phyloP scores from a whole-genome alignment of 2,888 invertebrate species.

The Hyles lineata region DNA sequence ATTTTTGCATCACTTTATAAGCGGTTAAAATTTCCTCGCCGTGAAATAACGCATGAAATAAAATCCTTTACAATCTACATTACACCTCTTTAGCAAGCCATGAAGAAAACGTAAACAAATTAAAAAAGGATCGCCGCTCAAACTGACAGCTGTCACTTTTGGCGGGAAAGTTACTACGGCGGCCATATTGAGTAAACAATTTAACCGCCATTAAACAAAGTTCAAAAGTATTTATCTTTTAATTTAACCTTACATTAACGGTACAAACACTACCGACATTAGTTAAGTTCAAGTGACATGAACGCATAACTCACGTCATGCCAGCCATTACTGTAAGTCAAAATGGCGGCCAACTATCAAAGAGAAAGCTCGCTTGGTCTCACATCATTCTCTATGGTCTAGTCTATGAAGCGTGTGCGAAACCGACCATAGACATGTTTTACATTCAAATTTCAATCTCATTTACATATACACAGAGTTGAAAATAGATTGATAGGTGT shows the following conservation, averaged over 20 bases:
- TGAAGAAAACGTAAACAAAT: constrained; percentile 21
- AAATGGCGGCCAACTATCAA: constrained; percentile 82
- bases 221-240: constrained; percentile 54
- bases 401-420: constrained; percentile 67
- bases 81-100: constrained; percentile 24
- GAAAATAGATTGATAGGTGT: constrained; percentile 35
- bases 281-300: constrained; percentile 75
- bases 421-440: constrained; percentile 55
- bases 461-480: constrained; percentile 43
- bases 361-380: constrained; percentile 80
- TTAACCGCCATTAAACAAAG: neutral
- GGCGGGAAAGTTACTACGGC: constrained; percentile 16
- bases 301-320: constrained; percentile 76
- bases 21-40: constrained; percentile 41
- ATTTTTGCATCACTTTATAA: constrained; percentile 70
- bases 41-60: constrained; percentile 28
- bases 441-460: constrained; percentile 46
- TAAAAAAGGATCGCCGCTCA: constrained; percentile 1
- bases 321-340: constrained; percentile 79
- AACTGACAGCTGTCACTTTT: constrained; percentile 26
- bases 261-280: constrained; percentile 70
- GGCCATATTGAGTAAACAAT: neutral
- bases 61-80: constrained; percentile 17
- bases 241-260: constrained; percentile 69
- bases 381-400: constrained; percentile 80